Percentiles rank a stretch among this genome's conserved stretches.
Conservation (phyloP, 2,888 invertebrate species). For the Drosophila kanekoi region DNA sequence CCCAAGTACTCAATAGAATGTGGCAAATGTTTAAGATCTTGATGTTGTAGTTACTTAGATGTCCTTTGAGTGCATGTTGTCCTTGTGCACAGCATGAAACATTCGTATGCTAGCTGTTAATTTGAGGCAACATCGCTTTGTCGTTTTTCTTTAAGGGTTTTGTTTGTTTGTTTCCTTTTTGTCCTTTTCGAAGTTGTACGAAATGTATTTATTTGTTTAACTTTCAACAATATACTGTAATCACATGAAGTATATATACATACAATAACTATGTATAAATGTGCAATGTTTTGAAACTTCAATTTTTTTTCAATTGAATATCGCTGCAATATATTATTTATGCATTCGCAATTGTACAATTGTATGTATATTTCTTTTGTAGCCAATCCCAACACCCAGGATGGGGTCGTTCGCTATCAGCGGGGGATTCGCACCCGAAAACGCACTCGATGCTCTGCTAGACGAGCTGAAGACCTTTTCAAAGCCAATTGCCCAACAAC, state of each 20-base stretch:
- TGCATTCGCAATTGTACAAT: conserved; percentile 45
- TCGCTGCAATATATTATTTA: too few species aligned
- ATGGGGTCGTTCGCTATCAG: conserved; percentile 87
- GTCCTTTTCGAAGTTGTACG: conserved; percentile 14
- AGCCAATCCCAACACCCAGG: conserved; percentile 88
- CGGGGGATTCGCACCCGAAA: conserved; percentile 90
- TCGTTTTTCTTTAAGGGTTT: conserved; percentile 28
- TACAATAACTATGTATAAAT: conserved; percentile 38
- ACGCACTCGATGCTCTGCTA: conserved; percentile 98
- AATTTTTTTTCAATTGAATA: too few species aligned
- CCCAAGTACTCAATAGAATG: too few species aligned
- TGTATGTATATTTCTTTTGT: conserved; percentile 73
- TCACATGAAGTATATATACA: conserved; percentile 31
- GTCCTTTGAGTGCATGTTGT: neutral
- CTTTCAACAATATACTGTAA: conserved; percentile 38
- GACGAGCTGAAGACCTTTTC: conserved; percentile 96
- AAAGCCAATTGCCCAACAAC: conserved; percentile 87
- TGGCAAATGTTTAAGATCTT: neutral
- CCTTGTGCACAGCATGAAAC: conserved; percentile 45
- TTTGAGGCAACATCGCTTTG: conserved; percentile 27
- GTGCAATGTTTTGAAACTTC: conserved; percentile 37
- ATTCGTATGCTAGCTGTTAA: conserved; percentile 33
- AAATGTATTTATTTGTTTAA: conserved; percentile 25
- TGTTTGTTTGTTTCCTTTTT: too few species aligned
- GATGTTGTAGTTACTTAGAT: neutral